Base-by-base conservation (phyloP, 2,888 invertebrate species). In the Scaptomyza polygonia region DNA sequence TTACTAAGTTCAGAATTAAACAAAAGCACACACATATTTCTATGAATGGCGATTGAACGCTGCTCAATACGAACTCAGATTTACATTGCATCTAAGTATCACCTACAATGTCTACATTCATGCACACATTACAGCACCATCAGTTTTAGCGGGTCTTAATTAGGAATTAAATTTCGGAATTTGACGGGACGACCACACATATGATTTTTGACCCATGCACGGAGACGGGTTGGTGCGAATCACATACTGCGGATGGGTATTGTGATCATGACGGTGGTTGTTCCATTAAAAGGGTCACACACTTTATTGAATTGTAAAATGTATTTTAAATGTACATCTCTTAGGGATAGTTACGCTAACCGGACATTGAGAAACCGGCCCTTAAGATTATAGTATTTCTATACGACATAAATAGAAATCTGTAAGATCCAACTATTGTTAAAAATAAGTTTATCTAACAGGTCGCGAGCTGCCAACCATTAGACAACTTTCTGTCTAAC, bases 171-270 rank as follows among this genome's bases (percentile, higher is more conserved):
- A 55, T 40, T 45, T 54, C 58, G 57, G 71, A 52, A 52, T 44
- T 55, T 66, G 44, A 65, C 36, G 54, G 58, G 54, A 70, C 64
- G 53, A 40, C 56, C 57, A 40, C 57, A 47, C 51, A 75, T 49
- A 42, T 70, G 71, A 64, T 53, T 70, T 57, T 54, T 70, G 57
- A 75, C 71, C 71, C 45, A 57, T 47, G 64, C 45, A 44, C 14
- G 8, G 21, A 68, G 25, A 54, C 21, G 44, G 6, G 34, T 43
- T 36, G 34, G 32, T 44, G 45, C 14, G 42, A 36, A 21, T 57
- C 49, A 25, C n/a, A 16, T 9, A 11, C 14, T 18, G 2, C n/a
- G n/a, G 8, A 3, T 16, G 39, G 29, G 8, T 27, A 18, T 48
- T 44, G 9, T 43, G 40, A n/a, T 29, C 30, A 44, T 42, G 5